A percentile compares a stretch with the other conserved stretches of the same genome.
Evolutionary conservation across 2,797 vertebrate species (phyloP).

Genomic region (Notolabrus celidotus): DNA sequence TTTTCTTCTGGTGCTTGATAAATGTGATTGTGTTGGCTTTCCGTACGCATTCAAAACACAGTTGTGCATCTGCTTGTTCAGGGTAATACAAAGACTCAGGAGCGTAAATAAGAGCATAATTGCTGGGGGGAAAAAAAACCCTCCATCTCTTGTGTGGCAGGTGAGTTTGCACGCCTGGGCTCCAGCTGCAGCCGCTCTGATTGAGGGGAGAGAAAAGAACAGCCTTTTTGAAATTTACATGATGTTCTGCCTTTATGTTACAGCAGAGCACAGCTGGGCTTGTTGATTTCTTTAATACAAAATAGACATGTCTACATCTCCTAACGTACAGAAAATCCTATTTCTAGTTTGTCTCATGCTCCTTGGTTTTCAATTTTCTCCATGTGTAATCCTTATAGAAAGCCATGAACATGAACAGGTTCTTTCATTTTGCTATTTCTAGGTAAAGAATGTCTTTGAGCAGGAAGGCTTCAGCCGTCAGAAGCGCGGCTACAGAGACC

Average conservation of each 20-base stretch:
- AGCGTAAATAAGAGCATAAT: slow-evolving; percentile 56
- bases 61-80: slow-evolving; percentile 49
- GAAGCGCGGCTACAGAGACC: slow-evolving; percentile 95
- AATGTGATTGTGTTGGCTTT: slow-evolving; percentile 30
- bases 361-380: slow-evolving; percentile 6
- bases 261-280: slow-evolving; percentile 57
- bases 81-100: slow-evolving; percentile 54
- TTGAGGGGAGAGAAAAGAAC: slow-evolving; percentile 51
- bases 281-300: slow-evolving; percentile 38
- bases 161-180: slow-evolving; percentile 44
- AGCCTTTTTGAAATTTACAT: slow-evolving; percentile 56
- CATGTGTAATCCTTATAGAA: slow-evolving; percentile 7
- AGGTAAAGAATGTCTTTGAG: slow-evolving; percentile 93
- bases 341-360: slow-evolving; percentile 12
- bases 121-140: slow-evolving; percentile 1
- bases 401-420: slow-evolving; percentile 13
- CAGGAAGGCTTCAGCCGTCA: slow-evolving; percentile 94
- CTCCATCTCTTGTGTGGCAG: slow-evolving; percentile 40
- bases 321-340: slow-evolving; percentile 20
- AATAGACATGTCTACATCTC: slow-evolving; percentile 11
- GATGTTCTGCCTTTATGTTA: slow-evolving; percentile 44
- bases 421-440: slow-evolving; percentile 47
- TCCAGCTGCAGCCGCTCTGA: slow-evolving; percentile 61
- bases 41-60: slow-evolving; percentile 40
- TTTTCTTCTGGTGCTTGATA: slow-evolving; percentile 26